phyloP scores from a whole-genome alignment of 1,140 invertebrate species.

The Sinonovacula constricta region DNA sequence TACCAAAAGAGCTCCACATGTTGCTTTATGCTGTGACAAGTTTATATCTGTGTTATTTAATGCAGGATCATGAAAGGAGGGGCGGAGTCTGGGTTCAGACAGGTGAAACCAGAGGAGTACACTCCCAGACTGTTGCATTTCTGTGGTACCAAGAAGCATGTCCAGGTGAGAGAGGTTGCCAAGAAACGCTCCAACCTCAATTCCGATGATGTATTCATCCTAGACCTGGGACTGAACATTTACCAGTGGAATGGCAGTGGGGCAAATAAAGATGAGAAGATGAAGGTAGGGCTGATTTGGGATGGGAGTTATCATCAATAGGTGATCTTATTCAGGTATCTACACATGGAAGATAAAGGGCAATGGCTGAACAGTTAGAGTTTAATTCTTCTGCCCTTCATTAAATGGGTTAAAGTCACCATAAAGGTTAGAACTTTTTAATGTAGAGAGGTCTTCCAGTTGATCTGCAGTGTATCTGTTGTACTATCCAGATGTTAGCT shows the following conservation, averaged over 20 bases:
- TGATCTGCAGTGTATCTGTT: no score
- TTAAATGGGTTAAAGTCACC: no score
- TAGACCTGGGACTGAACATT: constrained; percentile 88
- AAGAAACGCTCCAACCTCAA: constrained; percentile 81
- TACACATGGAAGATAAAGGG: no score
- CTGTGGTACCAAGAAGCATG: constrained; percentile 61
- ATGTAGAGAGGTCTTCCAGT: no score
- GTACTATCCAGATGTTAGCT: no score
- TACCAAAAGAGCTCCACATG: no score
- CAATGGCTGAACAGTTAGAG: no score
- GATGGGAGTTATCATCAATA: no score
- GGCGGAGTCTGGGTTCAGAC: constrained; percentile 80
- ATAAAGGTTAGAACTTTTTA: no score
- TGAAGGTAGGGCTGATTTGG: constrained; percentile 74
- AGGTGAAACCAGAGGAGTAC: constrained; percentile 79
- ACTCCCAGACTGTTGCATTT: constrained; percentile 83
- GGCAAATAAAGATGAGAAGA: constrained; percentile 73
- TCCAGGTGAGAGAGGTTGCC: constrained; percentile 63
- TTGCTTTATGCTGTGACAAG: no score
- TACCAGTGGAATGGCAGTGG: constrained; percentile 83
- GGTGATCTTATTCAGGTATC: no score
- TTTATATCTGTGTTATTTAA: neutral
- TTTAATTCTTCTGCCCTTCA: no score
- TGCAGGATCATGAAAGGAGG: constrained; percentile 82
- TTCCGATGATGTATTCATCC: constrained; percentile 92